Percentiles rank a stretch among this genome's conserved stretches.
phyloP scores from a whole-genome alignment of 2,113 vertebrate species.

The Pterocles gutturalis region DNA sequence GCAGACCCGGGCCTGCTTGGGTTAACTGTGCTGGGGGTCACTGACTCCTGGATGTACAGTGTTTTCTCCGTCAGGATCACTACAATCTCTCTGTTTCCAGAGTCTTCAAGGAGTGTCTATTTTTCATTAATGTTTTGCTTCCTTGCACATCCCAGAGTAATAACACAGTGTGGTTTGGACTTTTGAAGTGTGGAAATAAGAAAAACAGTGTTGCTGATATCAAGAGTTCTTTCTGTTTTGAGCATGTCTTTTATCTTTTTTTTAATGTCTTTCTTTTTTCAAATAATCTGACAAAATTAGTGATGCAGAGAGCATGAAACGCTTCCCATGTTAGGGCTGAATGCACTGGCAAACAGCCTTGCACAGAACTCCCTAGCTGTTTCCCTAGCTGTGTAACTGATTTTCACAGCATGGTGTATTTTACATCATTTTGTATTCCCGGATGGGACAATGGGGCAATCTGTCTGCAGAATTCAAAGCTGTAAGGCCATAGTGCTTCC shows the following conservation, averaged over 20 bases:
- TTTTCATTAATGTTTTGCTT: not conserved
- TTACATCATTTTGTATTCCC: not conserved
- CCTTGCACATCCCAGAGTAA: not conserved
- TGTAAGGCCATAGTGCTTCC: not conserved
- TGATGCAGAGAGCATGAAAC: not conserved
- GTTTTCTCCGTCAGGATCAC: not conserved
- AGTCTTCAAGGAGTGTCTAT: fast-evolving
- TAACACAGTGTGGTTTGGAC: not conserved
- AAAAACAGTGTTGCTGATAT: not conserved
- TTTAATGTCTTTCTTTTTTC: not conserved
- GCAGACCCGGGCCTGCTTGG: not conserved
- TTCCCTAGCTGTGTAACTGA: too few species aligned
- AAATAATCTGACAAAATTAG: not conserved
- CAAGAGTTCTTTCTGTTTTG: not conserved
- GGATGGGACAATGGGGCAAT: not conserved
- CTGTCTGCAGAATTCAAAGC: not conserved
- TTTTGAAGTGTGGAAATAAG: not conserved
- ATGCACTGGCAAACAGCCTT: not conserved
- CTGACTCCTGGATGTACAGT: not conserved
- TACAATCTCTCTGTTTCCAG: not conserved
- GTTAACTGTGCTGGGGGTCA: not conserved
- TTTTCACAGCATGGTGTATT: not conserved
- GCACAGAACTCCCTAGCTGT: not conserved
- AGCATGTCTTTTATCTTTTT: not conserved
- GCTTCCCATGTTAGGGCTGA: not conserved